Percentiles rank a stretch among this genome's conserved stretches.
Evolutionary conservation across 2,888 invertebrate species (phyloP).

Genomic region (Pimpla rufipes): DNA sequence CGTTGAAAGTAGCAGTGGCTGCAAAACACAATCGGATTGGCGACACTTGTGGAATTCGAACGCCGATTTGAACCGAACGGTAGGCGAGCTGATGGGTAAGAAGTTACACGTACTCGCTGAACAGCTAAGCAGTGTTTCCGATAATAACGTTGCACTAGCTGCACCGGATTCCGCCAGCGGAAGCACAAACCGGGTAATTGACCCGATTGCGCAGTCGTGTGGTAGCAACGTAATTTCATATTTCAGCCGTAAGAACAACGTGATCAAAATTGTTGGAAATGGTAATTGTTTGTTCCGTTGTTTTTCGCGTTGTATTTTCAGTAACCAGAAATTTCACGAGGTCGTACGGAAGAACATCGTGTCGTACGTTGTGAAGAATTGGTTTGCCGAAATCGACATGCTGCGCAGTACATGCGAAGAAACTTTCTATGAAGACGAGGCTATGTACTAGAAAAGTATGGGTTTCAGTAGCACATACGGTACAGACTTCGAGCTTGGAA

Average conservation of each 20-base stretch:
- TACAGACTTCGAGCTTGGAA: conserved; percentile 42
- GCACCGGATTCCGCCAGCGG: too few species aligned
- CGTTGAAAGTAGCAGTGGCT: too few species aligned
- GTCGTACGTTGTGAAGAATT: neutral
- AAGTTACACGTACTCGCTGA: too few species aligned
- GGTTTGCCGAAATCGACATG: conserved; percentile 1
- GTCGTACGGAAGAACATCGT: conserved; percentile 16
- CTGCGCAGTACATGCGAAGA: conserved; percentile 13
- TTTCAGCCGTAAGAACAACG: neutral
- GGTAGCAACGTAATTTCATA: neutral
- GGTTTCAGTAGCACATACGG: conserved; percentile 33
- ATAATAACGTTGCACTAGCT: too few species aligned
- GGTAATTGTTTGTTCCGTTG: conserved; percentile 44
- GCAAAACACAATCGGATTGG: too few species aligned
- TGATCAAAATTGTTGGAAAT: conserved; percentile 4
- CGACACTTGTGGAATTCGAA: too few species aligned
- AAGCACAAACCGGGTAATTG: too few species aligned
- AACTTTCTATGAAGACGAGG: neutral
- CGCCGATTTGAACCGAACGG: too few species aligned
- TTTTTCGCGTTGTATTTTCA: conserved; percentile 7
- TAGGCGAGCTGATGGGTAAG: too few species aligned
- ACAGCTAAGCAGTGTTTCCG: too few species aligned
- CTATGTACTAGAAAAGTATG: conserved; percentile 25
- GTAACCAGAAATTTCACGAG: conserved; percentile 1
- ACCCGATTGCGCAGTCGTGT: too few species aligned